Base-by-base conservation (phyloP, 1,140 invertebrate species). In the Saccostrea glomerata region DNA sequence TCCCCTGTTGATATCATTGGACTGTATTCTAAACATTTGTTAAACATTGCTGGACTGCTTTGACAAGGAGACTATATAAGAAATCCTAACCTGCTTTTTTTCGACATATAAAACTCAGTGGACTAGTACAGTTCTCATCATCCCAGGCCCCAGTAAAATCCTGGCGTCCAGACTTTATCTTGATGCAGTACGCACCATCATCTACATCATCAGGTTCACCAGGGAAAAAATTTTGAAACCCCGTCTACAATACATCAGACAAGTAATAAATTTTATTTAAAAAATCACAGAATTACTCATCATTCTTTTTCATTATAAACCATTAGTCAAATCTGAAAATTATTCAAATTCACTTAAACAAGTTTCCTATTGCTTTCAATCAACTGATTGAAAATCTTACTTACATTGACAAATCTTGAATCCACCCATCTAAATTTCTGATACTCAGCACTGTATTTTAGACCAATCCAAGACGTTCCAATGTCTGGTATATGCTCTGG, bases 131-230 rank as follows among this genome's bases (percentile, higher is more conserved):
- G 85, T 90, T 90, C 36, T 87, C 82, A 66, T 91, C 90, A 66
- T 88, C 63, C 90, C 90, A 91, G 7, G 84, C 82, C 20, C 90
- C 90, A 5, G 89, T 89, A 15, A n/a, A 90, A 83, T 91, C 86
- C 66, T 86, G 86, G 17, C 87, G 73, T 2, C 88, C 88, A 4
- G 73, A 86, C 20, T 87, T 20, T 20, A 89, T 87, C 36, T 87
- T 82, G 23, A 89, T 87, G 66, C 89, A 89, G 7, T 58, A 58
- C 58, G 58, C 30, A 36, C 89, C 89, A 25, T 23, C 55, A 7
- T 20, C 84, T 20, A 89, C 56, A 70, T 89, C 89, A 87, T 89
- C 89, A n/a, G 89, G 89, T 13, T 89, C 89, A 66, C 89, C 89
- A 4, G 86, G 86, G 23, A 54, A 89, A 60, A 87, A 89, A 58